phyloP scores from a whole-genome alignment of 2,797 vertebrate genomes.

The Lutjanus argentimaculatus region DNA sequence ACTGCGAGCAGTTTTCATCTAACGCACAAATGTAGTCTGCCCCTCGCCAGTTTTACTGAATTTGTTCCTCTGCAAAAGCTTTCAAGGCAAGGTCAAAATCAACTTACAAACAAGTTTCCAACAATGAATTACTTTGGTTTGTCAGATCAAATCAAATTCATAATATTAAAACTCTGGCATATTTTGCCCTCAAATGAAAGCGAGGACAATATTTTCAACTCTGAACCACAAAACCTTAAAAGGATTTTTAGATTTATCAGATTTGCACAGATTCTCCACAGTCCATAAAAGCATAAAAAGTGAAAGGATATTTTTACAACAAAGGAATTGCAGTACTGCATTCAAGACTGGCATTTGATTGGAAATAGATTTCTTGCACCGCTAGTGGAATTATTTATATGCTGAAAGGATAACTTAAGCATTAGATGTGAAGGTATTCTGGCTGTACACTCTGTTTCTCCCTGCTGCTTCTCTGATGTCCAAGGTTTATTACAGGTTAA shows the following conservation, averaged over 20 bases:
- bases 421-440: too few relatives aligned
- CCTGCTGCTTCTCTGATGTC: too few relatives aligned
- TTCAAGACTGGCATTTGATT: slow-evolving; percentile 7
- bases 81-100: slow-evolving; percentile 44
- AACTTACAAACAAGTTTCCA: slow-evolving; percentile 30
- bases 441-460: too few relatives aligned
- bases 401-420: too few relatives aligned
- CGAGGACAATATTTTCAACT: background rate
- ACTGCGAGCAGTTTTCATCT: slow-evolving; percentile 26
- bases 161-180: slow-evolving; percentile 9
- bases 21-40: slow-evolving; percentile 5
- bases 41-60: slow-evolving; percentile 19
- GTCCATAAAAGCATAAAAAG: background rate
- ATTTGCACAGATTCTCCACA: slow-evolving; percentile 24
- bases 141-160: slow-evolving; percentile 41
- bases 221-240: slow-evolving; percentile 15
- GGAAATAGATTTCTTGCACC: slow-evolving; percentile 30
- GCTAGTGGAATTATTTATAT: background rate
- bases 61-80: slow-evolving; percentile 24
- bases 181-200: slow-evolving; percentile 28
- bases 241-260: slow-evolving; percentile 21
- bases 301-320: slow-evolving; percentile 24
- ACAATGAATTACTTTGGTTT: slow-evolving; percentile 21
- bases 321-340: slow-evolving; percentile 19
- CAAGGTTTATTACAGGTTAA: too few relatives aligned